Evolutionary conservation across 2,113 vertebrate species (phyloP).

Genomic region (Chiloscyllium plagiosum): DNA sequence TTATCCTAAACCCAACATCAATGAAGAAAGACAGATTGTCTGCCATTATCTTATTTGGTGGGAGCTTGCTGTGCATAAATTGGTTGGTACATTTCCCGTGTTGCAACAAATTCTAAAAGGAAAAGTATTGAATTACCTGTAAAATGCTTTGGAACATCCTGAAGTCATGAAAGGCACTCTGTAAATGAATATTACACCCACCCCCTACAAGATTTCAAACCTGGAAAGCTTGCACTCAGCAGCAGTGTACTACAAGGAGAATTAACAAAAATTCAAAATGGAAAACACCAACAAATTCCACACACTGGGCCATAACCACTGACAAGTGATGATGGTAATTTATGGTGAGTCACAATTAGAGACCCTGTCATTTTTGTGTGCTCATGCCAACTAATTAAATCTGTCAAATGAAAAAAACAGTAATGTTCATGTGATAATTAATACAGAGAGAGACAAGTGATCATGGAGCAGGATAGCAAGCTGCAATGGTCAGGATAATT

Average conservation of each 20-base stretch:
- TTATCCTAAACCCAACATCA: background rate
- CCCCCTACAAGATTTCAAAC: background rate
- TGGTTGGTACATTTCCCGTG: background rate
- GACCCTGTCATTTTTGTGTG: conserved; percentile 71
- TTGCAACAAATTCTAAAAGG: background rate
- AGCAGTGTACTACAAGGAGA: conserved; percentile 39
- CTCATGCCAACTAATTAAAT: conserved; percentile 80
- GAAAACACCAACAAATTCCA: conserved; percentile 47
- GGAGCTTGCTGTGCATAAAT: background rate
- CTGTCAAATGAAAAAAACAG: conserved; percentile 68
- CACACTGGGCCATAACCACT: conserved; percentile 52
- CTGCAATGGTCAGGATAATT: conserved; percentile 47
- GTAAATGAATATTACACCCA: background rate
- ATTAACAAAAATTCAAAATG: conserved; percentile 50
- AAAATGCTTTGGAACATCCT: background rate
- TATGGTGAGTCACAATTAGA: conserved; percentile 78
- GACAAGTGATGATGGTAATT: conserved; percentile 60
- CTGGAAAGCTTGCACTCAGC: conserved; percentile 38
- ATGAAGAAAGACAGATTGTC: background rate
- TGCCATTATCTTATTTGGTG: background rate
- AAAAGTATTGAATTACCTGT: background rate
- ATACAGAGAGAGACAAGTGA: conserved; percentile 65
- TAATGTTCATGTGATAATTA: conserved; percentile 72
- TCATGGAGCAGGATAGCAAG: conserved; percentile 40
- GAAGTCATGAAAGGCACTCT: background rate